These are phyloP conservation scores for Isoperla grammatica DNA, from an alignment of 2,888 invertebrate genomes.

Conservation along the genomic window DNA sequence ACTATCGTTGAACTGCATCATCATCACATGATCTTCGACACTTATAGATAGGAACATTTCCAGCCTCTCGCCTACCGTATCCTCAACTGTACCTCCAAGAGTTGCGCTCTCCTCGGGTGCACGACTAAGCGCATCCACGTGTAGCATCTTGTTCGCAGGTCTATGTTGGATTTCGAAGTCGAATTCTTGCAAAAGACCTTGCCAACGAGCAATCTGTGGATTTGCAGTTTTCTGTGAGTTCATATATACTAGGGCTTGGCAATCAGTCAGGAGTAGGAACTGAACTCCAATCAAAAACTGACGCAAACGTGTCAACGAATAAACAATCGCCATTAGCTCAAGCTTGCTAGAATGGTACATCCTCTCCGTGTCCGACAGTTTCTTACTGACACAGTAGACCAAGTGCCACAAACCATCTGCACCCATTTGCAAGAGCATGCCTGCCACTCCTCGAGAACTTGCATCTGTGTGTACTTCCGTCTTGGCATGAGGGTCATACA, in stretches of 20 bases:
- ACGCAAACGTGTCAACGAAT: conserved; percentile 21
- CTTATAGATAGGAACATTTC: too few relatives aligned
- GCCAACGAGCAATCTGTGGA: conserved; percentile 32
- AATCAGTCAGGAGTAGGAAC: conserved; percentile 34
- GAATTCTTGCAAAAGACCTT: conserved; percentile 30
- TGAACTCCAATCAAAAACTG: conserved; percentile 27
- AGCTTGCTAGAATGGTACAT: conserved; percentile 24
- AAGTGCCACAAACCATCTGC: neutral
- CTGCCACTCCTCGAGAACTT: neutral
- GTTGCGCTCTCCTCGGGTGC: too few relatives aligned
- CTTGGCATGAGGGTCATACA: neutral
- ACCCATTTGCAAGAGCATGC: neutral
- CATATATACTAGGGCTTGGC: conserved; percentile 32
- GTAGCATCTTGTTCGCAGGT: too few relatives aligned
- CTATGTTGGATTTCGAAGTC: conserved; percentile 13
- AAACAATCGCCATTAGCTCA: conserved; percentile 36
- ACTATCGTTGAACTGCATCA: too few relatives aligned
- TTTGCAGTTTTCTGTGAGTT: conserved; percentile 30
- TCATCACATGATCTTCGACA: too few relatives aligned
- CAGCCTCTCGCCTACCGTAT: too few relatives aligned
- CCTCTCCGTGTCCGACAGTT: conserved; percentile 11
- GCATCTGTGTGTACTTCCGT: conserved; percentile 1
- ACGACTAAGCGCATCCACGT: too few relatives aligned
- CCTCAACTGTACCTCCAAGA: too few relatives aligned
- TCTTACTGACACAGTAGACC: conserved; percentile 3